Evolutionary conservation across 2,113 vertebrate species (phyloP).

Genomic region (Oxyruncus cristatus): DNA sequence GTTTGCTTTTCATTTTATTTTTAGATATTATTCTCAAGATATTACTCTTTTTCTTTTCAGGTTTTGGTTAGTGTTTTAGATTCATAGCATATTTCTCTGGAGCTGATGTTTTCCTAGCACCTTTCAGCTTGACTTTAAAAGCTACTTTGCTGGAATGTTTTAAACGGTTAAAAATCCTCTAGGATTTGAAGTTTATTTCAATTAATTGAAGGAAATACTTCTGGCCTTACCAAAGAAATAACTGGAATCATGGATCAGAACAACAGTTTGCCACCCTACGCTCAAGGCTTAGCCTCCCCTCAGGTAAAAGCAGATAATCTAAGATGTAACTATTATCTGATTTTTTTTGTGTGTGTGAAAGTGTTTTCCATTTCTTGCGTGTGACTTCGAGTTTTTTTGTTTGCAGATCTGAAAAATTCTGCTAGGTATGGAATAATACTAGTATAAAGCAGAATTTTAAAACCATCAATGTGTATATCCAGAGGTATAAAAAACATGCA

Average conservation of each 20-base stretch:
- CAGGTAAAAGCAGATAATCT: conserved; percentile 77
- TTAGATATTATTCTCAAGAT: not conserved
- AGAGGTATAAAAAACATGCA: not conserved
- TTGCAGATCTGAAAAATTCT: not conserved
- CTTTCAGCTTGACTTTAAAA: not conserved
- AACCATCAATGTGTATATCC: not conserved
- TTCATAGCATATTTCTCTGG: not conserved
- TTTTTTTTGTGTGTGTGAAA: not conserved
- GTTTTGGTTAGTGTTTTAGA: conserved; percentile 1
- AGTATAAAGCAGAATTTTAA: not conserved
- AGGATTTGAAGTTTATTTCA: not conserved
- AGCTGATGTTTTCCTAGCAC: conserved; percentile 24
- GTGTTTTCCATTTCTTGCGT: not conserved
- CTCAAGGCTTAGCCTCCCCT: conserved; percentile 93
- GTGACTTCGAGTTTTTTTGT: not conserved
- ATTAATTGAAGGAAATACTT: not conserved
- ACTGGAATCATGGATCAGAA: conserved; percentile 91
- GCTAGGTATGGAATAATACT: not conserved
- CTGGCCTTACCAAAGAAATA: conserved; percentile 41
- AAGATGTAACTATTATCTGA: not conserved
- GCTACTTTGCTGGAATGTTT: conserved; percentile 54
- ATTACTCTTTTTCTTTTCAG: conserved; percentile 36
- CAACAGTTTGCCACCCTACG: conserved; percentile 89
- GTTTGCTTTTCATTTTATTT: not conserved
- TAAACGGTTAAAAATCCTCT: not conserved